Conservation (phyloP, 2,113 vertebrate genomes). For the Peromyscus leucopus region DNA sequence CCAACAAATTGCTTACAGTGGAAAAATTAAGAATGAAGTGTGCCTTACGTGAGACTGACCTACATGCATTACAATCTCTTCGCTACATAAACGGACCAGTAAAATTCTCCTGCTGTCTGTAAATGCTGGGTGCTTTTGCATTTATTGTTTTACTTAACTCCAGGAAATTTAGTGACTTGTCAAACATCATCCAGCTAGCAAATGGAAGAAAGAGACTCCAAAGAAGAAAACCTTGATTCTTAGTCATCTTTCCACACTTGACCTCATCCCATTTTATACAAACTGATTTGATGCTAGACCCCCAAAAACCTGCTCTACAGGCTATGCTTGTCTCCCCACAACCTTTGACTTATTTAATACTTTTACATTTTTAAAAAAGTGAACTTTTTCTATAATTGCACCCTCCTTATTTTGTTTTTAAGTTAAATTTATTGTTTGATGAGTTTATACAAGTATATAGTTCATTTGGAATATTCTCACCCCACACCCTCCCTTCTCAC, state of each 20-base stretch:
- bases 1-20: not conserved
- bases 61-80: not conserved
- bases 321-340: not conserved
- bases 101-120: not conserved
- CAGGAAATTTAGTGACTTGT: slow-evolving; percentile 4
- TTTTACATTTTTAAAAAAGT: not conserved
- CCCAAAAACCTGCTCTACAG: not conserved
- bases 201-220: not conserved
- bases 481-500: not conserved
- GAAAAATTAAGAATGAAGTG: not conserved
- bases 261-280: not conserved
- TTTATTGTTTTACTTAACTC: slow-evolving; percentile 17
- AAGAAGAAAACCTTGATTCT: not conserved
- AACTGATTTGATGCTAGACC: not conserved
- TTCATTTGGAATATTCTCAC: too few species aligned
- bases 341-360: not conserved
- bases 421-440: not conserved
- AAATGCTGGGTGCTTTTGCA: not conserved
- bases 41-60: not conserved
- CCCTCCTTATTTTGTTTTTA: not conserved
- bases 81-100: not conserved
- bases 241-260: not conserved
- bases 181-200: not conserved
- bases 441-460: too few species aligned
- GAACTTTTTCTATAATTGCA: not conserved